Evolutionary conservation across 2,113 vertebrate species (phyloP).

Genomic region (Desmodus rotundus): DNA sequence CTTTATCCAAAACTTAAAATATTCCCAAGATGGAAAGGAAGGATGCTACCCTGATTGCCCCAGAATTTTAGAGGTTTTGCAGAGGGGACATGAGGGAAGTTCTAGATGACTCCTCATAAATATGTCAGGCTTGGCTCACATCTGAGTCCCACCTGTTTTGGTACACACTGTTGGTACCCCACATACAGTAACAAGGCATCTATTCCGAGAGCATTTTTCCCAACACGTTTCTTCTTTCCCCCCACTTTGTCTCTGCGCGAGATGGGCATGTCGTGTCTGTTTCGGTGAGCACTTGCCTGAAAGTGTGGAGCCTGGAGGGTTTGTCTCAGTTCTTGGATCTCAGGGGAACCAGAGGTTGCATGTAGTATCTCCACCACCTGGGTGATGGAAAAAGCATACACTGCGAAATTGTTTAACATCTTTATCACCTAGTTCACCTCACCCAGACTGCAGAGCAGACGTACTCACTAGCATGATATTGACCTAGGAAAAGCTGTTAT

Average conservation of each 20-base stretch:
- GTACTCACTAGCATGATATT: background rate
- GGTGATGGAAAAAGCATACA: background rate
- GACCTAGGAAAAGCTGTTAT: background rate
- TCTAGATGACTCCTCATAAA: background rate
- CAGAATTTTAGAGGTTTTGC: background rate
- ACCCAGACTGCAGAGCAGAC: background rate
- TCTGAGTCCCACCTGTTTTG: background rate
- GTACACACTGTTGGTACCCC: background rate
- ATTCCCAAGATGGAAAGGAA: background rate
- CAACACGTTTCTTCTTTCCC: background rate
- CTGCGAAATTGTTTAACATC: background rate
- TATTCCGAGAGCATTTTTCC: background rate
- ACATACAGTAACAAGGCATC: background rate
- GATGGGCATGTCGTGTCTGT: background rate
- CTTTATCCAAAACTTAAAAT: background rate
- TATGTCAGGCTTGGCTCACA: background rate
- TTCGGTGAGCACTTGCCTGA: conserved; percentile 82
- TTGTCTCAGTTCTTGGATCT: conserved; percentile 86
- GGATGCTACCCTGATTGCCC: background rate
- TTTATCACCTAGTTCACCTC: background rate
- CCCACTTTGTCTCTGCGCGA: background rate
- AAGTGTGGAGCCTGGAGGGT: conserved; percentile 88
- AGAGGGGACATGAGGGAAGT: background rate
- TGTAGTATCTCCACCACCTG: conserved; percentile 79
- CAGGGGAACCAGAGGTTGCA: conserved; percentile 80